phyloP scores from a whole-genome alignment of 2,797 vertebrate genomes.

The Remorina albescens region DNA sequence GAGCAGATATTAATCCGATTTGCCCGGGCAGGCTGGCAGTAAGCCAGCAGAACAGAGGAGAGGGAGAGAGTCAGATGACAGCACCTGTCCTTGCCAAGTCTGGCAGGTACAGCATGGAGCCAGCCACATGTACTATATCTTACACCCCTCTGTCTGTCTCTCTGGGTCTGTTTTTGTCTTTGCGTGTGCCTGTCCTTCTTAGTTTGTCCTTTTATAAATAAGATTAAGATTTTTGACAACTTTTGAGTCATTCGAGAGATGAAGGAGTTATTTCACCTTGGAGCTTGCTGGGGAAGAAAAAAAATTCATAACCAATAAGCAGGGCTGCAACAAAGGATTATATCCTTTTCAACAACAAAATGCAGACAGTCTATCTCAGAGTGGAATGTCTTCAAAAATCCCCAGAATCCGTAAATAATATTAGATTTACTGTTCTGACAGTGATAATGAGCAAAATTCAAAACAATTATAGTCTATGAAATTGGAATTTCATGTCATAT shows the following conservation, averaged over 20 bases:
- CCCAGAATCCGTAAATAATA: no score
- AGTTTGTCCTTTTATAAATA: slow-evolving; percentile 3
- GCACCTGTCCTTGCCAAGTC: slow-evolving; percentile 40
- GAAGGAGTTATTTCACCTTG: neutral
- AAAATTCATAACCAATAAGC: neutral
- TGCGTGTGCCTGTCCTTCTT: neutral
- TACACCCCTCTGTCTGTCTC: neutral
- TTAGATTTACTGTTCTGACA: no score
- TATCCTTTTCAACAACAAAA: neutral
- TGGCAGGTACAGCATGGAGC: slow-evolving; percentile 45
- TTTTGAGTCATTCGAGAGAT: neutral
- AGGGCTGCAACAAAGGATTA: neutral
- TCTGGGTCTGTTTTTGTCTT: neutral
- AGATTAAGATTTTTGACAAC: slow-evolving; percentile 6
- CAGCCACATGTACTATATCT: slow-evolving; percentile 21
- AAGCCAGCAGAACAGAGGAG: slow-evolving; percentile 46
- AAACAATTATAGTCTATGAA: no score
- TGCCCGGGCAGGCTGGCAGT: slow-evolving; percentile 42
- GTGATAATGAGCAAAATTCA: no score
- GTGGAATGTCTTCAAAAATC: no score
- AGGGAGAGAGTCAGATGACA: slow-evolving; percentile 53
- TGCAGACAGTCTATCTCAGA: no score
- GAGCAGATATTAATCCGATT: slow-evolving; percentile 59
- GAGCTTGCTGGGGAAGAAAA: neutral
- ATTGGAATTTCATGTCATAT: no score